Evolutionary conservation across 2,113 vertebrate genomes (phyloP).

Genomic region (Forbesichthys papilliferus): DNA sequence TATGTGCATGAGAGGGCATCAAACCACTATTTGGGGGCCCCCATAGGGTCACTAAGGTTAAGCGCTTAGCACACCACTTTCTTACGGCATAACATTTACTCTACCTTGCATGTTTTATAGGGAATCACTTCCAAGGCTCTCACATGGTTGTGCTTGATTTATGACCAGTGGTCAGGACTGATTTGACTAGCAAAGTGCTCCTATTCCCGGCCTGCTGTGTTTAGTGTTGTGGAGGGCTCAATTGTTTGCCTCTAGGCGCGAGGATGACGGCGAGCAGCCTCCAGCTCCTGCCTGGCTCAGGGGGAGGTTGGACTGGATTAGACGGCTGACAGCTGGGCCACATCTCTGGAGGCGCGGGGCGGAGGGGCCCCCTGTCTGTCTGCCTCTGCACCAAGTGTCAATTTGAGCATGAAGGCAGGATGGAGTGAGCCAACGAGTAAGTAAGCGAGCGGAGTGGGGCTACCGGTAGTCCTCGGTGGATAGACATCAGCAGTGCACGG

Average conservation of each 20-base stretch:
- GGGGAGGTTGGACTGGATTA: slow-evolving; percentile 78
- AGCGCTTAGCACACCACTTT: too few species aligned
- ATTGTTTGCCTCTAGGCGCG: slow-evolving; percentile 65
- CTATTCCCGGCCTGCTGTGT: slow-evolving; percentile 50
- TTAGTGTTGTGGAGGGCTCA: slow-evolving; percentile 52
- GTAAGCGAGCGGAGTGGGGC: slow-evolving; percentile 68
- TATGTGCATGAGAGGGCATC: too few species aligned
- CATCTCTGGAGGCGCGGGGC: slow-evolving; percentile 74
- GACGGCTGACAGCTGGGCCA: slow-evolving; percentile 79
- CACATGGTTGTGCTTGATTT: slow-evolving; percentile 49
- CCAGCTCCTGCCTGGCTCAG: slow-evolving; percentile 70
- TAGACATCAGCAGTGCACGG: slow-evolving; percentile 72
- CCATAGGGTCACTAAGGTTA: neutral
- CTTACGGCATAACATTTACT: neutral
- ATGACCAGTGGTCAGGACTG: slow-evolving; percentile 50
- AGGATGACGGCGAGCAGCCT: slow-evolving; percentile 64
- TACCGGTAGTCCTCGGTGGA: slow-evolving; percentile 67
- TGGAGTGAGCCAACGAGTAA: slow-evolving; percentile 70
- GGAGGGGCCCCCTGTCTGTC: slow-evolving; percentile 69
- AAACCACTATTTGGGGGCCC: too few species aligned
- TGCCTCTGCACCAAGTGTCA: slow-evolving; percentile 77
- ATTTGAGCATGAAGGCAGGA: slow-evolving; percentile 78
- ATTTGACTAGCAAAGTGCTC: slow-evolving; percentile 67
- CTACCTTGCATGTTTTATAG: slow-evolving; percentile 27
- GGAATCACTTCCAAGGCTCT: slow-evolving; percentile 2